phyloP scores from a whole-genome alignment of 92 coral and sea anemone genomes.

The Blastomussa wellsi region DNA sequence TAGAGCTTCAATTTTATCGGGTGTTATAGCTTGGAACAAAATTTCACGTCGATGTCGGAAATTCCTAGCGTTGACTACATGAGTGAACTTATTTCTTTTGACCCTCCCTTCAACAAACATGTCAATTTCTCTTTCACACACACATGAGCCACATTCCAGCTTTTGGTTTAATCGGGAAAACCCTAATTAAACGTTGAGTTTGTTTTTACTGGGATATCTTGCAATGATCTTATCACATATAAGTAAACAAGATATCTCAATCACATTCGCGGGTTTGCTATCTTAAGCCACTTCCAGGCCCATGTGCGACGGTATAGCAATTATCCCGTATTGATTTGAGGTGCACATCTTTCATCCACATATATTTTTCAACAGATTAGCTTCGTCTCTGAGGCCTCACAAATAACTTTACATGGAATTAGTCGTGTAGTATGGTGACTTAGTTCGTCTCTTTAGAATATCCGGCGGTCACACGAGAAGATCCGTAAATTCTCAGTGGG shows the following conservation, averaged over 20 bases:
- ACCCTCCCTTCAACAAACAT: neutral
- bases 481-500: neutral
- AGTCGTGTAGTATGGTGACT: neutral
- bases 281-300: slow-evolving; percentile 21
- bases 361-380: slow-evolving; percentile 12
- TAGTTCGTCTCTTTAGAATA: neutral
- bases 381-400: slow-evolving; percentile 7
- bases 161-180: neutral
- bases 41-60: neutral
- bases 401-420: slow-evolving; percentile 2
- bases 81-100: neutral
- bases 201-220: slow-evolving; percentile 28
- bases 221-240: slow-evolving; percentile 24
- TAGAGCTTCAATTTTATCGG: too few relatives aligned
- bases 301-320: slow-evolving; percentile 2
- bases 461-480: neutral
- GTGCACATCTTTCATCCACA: slow-evolving; percentile 20
- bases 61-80: neutral
- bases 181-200: neutral
- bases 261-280: slow-evolving; percentile 1
- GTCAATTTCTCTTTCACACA: neutral
- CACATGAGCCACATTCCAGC: neutral
- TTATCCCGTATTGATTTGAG: slow-evolving; percentile 6
- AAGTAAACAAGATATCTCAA: slow-evolving; percentile 20
- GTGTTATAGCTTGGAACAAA: too few relatives aligned